A percentile compares a stretch with the other conserved stretches of the same genome.
Evolutionary conservation across 2,113 vertebrate species (phyloP).

Genomic region (Spea multiplicata): DNA sequence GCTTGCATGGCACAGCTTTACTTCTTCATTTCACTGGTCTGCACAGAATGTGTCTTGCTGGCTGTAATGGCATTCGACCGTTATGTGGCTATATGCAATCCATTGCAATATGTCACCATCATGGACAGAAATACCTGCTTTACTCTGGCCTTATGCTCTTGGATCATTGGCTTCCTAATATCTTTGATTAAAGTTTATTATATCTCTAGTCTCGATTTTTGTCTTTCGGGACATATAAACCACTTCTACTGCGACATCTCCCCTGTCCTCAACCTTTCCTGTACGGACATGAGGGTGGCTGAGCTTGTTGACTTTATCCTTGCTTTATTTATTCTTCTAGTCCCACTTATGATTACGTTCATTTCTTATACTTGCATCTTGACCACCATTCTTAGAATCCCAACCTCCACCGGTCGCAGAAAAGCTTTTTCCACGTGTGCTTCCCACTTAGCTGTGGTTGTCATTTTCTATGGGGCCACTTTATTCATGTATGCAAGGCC

Average conservation of each 20-base stretch:
- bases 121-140: constrained; percentile 36
- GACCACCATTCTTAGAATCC: constrained; percentile 52
- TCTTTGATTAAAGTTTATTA: constrained; percentile 54
- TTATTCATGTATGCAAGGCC: constrained; percentile 60
- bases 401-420: constrained; percentile 39
- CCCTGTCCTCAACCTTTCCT: constrained; percentile 59
- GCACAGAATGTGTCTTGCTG: constrained; percentile 51
- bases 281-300: constrained; percentile 50
- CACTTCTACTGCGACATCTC: constrained; percentile 61
- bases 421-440: constrained; percentile 61
- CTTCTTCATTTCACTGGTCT: constrained; percentile 50
- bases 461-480: constrained; percentile 56
- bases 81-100: constrained; percentile 52
- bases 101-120: constrained; percentile 43
- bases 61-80: constrained; percentile 55
- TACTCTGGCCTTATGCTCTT: constrained; percentile 42
- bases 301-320: constrained; percentile 55
- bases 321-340: constrained; percentile 55
- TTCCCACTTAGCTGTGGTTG: constrained; percentile 54
- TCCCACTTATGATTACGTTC: constrained; percentile 50
- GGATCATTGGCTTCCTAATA: constrained; percentile 52
- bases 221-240: constrained; percentile 56
- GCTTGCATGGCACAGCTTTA: constrained; percentile 53
- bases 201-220: constrained; percentile 53
- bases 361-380: constrained; percentile 58